Evolutionary conservation across 2,797 vertebrate species (phyloP).

Genomic region (Xiphorhynchus erythropygius): DNA sequence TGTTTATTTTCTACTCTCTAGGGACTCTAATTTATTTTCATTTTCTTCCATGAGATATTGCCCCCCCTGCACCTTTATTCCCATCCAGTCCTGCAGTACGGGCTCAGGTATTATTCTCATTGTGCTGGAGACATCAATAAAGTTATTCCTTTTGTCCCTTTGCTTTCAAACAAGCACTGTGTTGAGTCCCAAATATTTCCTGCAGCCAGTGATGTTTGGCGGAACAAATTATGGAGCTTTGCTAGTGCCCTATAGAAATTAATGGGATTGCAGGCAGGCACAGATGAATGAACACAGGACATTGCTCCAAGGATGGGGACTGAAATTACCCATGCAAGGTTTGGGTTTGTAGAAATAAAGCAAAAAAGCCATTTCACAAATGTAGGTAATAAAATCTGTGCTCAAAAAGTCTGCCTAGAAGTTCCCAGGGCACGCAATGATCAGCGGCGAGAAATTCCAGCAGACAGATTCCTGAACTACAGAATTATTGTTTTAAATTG

Average conservation of each 20-base stretch:
- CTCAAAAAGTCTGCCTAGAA: not conserved
- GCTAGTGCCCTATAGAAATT: not conserved
- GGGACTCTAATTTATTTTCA: not conserved
- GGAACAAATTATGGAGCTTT: not conserved
- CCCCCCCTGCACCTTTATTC: rapidly evolving
- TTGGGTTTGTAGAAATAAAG: not conserved
- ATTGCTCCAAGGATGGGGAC: not conserved
- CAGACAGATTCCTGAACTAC: not conserved
- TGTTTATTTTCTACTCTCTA: not conserved
- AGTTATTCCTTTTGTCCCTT: not conserved
- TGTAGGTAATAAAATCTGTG: not conserved
- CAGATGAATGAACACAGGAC: not conserved
- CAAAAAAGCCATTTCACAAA: not conserved
- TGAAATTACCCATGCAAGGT: not conserved
- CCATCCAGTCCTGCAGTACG: not conserved
- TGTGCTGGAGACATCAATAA: not conserved
- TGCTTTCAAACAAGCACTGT: not conserved
- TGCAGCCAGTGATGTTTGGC: not conserved
- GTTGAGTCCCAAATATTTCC: not conserved
- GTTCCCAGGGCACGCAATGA: not conserved
- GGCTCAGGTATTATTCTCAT: not conserved
- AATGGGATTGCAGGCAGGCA: not conserved
- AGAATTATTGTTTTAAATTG: not conserved
- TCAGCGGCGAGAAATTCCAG: not conserved
- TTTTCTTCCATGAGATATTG: not conserved